phyloP scores from a whole-genome alignment of 2,888 invertebrate genomes.

The Ceraclea dissimilis region DNA sequence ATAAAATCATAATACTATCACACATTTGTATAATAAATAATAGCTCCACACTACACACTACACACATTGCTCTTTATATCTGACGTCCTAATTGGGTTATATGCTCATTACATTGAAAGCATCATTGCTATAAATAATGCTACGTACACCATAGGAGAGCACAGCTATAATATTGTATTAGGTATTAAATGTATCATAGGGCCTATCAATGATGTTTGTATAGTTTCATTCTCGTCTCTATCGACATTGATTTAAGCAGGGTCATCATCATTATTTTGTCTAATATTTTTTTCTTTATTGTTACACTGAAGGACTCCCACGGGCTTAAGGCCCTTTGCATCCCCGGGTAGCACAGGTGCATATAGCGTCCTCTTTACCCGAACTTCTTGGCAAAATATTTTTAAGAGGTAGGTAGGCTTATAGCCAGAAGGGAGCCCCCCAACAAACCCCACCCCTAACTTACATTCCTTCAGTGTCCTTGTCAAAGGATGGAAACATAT shows the following conservation, averaged over 20 bases:
- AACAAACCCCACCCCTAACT: too few species aligned
- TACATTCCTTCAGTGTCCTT: too few species aligned
- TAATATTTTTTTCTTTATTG: too few species aligned
- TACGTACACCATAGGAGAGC: not conserved
- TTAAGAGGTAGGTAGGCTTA: too few species aligned
- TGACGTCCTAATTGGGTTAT: constrained; percentile 25
- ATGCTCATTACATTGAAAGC: constrained; percentile 26
- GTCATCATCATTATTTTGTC: not conserved
- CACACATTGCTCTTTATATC: too few species aligned
- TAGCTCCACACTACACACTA: not conserved
- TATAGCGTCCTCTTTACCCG: too few species aligned
- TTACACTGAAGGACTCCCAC: too few species aligned
- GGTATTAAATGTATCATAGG: constrained; percentile 7
- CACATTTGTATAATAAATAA: not conserved
- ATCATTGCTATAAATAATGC: constrained; percentile 26
- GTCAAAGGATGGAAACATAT: too few species aligned
- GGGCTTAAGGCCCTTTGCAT: too few species aligned
- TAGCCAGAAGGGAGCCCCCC: too few species aligned
- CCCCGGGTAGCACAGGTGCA: too few species aligned
- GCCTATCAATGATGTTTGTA: constrained; percentile 18
- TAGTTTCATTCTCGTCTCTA: constrained; percentile 14
- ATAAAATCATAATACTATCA: not conserved
- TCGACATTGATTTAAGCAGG: constrained; percentile 11
- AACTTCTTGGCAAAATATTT: too few species aligned
- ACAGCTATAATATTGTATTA: constrained; percentile 15